These are phyloP conservation scores for Epizoanthus rinbou DNA, from an alignment of 92 coral and sea anemone genomes.

Conservation along the genomic window DNA sequence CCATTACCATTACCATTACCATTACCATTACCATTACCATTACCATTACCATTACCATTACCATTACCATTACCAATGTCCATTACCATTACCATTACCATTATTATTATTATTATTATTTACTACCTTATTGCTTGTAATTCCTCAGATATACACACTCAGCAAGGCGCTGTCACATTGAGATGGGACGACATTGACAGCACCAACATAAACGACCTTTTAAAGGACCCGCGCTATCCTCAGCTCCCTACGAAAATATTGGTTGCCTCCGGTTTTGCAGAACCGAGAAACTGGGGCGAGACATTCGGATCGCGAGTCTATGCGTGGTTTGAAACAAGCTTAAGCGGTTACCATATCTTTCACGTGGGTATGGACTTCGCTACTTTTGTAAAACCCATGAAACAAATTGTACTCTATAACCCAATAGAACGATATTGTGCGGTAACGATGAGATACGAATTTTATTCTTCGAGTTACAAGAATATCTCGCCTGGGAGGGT, in stretches of 20 bases:
- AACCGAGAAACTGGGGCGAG: constrained; percentile 38
- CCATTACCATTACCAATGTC: no score
- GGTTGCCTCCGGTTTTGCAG: constrained; percentile 31
- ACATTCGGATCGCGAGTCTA: constrained; percentile 26
- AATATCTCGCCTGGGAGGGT: no score
- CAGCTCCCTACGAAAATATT: constrained; percentile 13
- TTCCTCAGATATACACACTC: constrained; percentile 15
- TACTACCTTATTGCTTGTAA: background rate
- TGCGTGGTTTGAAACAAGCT: constrained; percentile 37
- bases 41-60: no score
- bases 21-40: no score
- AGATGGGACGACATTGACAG: constrained; percentile 37
- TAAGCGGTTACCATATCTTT: constrained; percentile 26
- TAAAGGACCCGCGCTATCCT: constrained; percentile 24
- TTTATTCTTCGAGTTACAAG: no score
- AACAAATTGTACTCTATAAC: no score
- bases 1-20: no score
- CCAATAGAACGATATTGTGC: no score
- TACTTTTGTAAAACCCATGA: no score
- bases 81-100: no score
- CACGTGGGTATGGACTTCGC: constrained; percentile 22
- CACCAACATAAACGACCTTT: background rate
- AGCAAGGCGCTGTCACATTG: constrained; percentile 16
- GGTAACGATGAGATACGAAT: no score
- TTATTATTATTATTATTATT: no score